These are phyloP conservation scores for Cremastobaeus sp. DNA, from an alignment of 2,888 invertebrate genomes.

Conservation along the genomic window DNA sequence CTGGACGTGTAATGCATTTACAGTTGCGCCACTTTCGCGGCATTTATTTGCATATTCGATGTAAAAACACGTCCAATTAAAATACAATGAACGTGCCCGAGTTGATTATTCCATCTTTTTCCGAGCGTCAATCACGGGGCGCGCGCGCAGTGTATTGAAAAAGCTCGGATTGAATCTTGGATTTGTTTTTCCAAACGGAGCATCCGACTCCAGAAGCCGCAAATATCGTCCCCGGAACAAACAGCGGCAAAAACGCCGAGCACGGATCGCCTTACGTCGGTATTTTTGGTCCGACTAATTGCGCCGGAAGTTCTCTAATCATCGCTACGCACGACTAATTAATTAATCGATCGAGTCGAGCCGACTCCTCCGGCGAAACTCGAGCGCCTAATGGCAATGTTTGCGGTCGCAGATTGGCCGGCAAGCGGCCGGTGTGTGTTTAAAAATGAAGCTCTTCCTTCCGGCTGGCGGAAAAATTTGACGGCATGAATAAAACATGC, in stretches of 20 bases:
- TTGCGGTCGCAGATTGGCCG: constrained; percentile 29
- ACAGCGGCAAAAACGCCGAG: too few relatives aligned
- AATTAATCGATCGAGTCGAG: constrained; percentile 35
- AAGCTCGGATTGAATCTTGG: too few relatives aligned
- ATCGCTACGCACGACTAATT: constrained; percentile 26
- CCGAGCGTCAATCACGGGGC: too few relatives aligned
- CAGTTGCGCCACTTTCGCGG: too few relatives aligned
- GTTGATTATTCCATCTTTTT: constrained; percentile 16
- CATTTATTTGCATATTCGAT: too few relatives aligned
- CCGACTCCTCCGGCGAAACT: constrained; percentile 25
- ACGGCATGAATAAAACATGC: constrained; percentile 29
- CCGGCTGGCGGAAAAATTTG: constrained; percentile 4
- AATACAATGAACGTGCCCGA: not conserved
- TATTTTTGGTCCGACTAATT: constrained; percentile 12
- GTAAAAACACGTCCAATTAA: not conserved
- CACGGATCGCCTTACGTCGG: too few relatives aligned
- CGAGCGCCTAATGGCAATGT: constrained; percentile 24
- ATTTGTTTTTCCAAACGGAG: too few relatives aligned
- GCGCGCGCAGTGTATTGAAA: too few relatives aligned
- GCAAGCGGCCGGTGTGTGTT: constrained; percentile 10
- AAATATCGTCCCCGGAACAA: too few relatives aligned
- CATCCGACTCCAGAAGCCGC: too few relatives aligned
- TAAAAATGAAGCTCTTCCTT: constrained; percentile 31
- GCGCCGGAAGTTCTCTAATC: constrained; percentile 2
- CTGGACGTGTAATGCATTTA: too few relatives aligned